These are phyloP conservation scores for Peromyscus californicus DNA, from an alignment of 2,113 vertebrate species.

Conservation along the genomic window DNA sequence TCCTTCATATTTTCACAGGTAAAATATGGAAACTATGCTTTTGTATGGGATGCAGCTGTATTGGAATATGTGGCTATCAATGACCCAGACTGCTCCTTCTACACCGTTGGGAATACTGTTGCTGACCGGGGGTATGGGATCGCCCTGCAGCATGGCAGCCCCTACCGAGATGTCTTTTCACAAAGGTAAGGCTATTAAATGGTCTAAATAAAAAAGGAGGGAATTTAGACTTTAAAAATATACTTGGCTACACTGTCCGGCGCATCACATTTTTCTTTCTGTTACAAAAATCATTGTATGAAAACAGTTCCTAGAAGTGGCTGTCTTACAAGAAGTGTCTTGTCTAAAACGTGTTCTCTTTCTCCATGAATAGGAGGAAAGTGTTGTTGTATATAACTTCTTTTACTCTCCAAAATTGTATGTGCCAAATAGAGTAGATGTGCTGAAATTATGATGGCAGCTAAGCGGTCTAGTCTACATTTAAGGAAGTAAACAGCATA, in stretches of 20 bases:
- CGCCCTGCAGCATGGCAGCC: constrained; percentile 98
- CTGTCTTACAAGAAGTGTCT: background rate
- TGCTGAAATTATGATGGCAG: constrained; percentile 8
- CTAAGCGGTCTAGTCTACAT: background rate
- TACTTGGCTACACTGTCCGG: background rate
- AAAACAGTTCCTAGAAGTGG: background rate
- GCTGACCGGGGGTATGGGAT: constrained; percentile 98
- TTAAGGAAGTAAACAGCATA: background rate
- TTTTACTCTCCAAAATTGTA: constrained; percentile 5
- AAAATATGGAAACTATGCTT: constrained; percentile 96
- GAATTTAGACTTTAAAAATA: background rate
- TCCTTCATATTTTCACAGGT: constrained; percentile 88
- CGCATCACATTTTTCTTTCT: constrained; percentile 58
- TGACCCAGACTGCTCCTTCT: constrained; percentile 97
- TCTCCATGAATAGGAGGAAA: background rate
- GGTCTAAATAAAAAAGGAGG: background rate
- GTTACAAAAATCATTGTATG: background rate
- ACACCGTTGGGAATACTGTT: constrained; percentile 93
- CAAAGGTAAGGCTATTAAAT: constrained; percentile 92
- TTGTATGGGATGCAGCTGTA: constrained; percentile 98
- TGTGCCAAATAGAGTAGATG: background rate
- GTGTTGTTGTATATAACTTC: background rate
- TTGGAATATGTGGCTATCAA: constrained; percentile 98
- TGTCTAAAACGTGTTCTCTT: background rate
- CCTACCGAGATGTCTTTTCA: constrained; percentile 98